Evolutionary conservation across 1,140 invertebrate genomes (phyloP), one percentile per base, ranked within the genome.

Genomic region (Brachionus rubens): DNA sequence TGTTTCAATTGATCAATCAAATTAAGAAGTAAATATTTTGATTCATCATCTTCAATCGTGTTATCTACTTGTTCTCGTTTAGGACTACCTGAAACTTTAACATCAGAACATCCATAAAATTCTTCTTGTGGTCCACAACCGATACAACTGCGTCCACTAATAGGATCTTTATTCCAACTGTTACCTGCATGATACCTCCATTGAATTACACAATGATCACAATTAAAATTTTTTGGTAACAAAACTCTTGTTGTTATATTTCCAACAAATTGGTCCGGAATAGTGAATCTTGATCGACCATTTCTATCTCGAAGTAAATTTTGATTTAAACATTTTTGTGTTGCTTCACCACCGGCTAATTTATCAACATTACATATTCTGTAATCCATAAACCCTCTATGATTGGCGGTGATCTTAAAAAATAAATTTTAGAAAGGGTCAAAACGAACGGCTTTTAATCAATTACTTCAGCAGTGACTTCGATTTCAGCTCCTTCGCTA

Each of bases 351-450:
- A 26, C 9, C 16, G 9, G 26, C 14, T 1, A 36, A 28, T 14
- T 59, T 59, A 47, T 59, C 54, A 7, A 48, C 30, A 52, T 59
- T 50, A 76, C 81, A 82, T 0, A 82, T 56, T 43, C 78, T 78
- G 54, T 79, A 81, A 50, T 81, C 80, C 40, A 81, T 78, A 75
- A 76, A 82, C 1, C 81, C 81, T n/a, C 54, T 67, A 52, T 82
- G 81, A 76, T 80, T 80, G 10, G 80, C 79, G 14, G 81, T 82
- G n/a, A 82, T 65, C 80, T 92, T 90, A 0, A 93, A 33, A 3
- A 36, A 10, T 67, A 40, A 67, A 14, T 48, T 54, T 41, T 33
- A 59, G 12, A 24, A 65, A 65, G 30, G 19, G 12, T 24, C 12
- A 65, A n/a, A n/a, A n/a, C n/a, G n/a, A n/a, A n/a, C n/a, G n/a